These are phyloP conservation scores for Polydrusus tereticollis DNA, from an alignment of 2,888 invertebrate species.

Conservation along the genomic window DNA sequence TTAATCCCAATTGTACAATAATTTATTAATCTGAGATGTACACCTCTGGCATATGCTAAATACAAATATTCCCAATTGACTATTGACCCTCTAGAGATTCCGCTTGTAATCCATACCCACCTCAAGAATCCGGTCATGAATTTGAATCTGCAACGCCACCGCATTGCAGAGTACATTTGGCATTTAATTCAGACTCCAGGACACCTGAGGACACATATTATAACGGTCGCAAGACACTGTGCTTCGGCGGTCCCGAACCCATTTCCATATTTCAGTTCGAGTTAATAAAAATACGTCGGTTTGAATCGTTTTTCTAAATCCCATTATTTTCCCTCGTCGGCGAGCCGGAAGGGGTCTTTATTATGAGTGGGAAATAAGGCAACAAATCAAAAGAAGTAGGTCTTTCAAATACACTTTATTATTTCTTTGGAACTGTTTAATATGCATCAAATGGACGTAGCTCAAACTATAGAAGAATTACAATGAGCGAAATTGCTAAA, in stretches of 20 bases:
- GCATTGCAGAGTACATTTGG: conserved; percentile 50
- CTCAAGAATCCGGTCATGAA: conserved; percentile 46
- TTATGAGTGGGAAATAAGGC: conserved; percentile 25
- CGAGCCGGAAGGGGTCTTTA: conserved; percentile 20
- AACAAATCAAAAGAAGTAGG: conserved; percentile 27
- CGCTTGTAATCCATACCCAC: conserved; percentile 28
- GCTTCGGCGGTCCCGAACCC: conserved; percentile 8
- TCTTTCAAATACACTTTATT: conserved; percentile 4
- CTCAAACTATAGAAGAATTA: too few species aligned
- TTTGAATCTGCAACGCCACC: conserved; percentile 47
- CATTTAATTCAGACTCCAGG: conserved; percentile 49
- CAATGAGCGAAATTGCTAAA: too few species aligned
- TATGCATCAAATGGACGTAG: too few species aligned
- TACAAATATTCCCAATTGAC: conserved; percentile 26
- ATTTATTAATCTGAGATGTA: background rate
- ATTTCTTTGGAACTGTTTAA: background rate
- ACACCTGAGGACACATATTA: conserved; percentile 50
- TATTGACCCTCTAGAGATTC: conserved; percentile 26
- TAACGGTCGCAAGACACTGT: conserved; percentile 32
- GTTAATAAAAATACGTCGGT: conserved; percentile 49
- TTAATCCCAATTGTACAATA: too few species aligned
- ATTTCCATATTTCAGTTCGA: conserved; percentile 48
- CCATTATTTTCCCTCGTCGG: conserved; percentile 36
- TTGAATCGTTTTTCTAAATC: conserved; percentile 47
- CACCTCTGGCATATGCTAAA: conserved; percentile 14